These are phyloP conservation scores for Chinchilla lanigera DNA, from an alignment of 2,113 vertebrate species.

Conservation along the genomic window DNA sequence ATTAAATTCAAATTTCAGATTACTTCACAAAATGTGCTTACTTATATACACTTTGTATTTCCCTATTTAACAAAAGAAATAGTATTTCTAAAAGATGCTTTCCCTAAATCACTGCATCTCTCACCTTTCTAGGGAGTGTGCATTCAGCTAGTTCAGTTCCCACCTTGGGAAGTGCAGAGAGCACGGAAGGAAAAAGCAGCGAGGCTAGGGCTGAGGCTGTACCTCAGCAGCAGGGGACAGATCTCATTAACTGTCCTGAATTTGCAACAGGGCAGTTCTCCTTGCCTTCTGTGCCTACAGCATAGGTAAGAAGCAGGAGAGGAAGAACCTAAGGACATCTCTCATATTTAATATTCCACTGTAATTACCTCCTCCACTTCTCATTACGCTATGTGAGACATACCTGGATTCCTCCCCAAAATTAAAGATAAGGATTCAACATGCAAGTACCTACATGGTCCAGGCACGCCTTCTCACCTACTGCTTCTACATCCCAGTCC, in stretches of 20 bases:
- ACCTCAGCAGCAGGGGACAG: neutral
- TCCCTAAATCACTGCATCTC: neutral
- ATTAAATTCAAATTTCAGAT: neutral
- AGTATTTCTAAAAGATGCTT: neutral
- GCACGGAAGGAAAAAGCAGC: neutral
- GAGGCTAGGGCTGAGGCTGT: neutral
- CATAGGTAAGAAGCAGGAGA: neutral
- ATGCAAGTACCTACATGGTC: neutral
- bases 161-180: neutral
- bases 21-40: neutral
- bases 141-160: neutral
- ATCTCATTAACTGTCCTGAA: neutral
- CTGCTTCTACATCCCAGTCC: neutral
- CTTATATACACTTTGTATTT: neutral
- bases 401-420: no score
- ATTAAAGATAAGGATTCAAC: neutral
- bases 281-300: neutral
- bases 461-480: neutral
- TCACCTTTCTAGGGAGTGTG: neutral
- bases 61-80: slow-evolving; percentile 6
- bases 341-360: neutral
- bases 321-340: neutral
- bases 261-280: neutral
- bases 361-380: neutral
- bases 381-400: neutral